Conservation (phyloP, 2,797 vertebrate genomes). For the Toxotes lorentzi region DNA sequence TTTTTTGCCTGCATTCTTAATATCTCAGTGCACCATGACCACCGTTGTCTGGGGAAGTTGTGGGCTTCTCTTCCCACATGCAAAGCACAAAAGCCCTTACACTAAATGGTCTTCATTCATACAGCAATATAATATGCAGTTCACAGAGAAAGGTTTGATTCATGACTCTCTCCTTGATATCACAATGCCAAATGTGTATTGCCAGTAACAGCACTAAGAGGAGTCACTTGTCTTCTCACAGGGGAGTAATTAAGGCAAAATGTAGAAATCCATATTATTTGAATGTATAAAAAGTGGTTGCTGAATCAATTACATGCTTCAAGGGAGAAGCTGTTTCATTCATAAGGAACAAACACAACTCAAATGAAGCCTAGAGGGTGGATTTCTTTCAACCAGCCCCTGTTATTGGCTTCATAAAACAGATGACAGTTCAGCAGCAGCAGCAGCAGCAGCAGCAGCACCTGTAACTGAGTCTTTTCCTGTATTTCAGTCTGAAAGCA, state of each 20-base stretch:
- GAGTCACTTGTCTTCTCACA: constrained; percentile 53
- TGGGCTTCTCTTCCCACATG: constrained; percentile 61
- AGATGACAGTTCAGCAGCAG: constrained; percentile 40
- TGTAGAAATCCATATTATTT: constrained; percentile 42
- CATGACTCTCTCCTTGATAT: constrained; percentile 56
- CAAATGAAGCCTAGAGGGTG: neutral
- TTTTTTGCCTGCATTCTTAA: constrained; percentile 28
- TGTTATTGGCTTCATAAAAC: constrained; percentile 42
- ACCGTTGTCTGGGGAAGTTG: constrained; percentile 32
- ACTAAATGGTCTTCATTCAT: constrained; percentile 69
- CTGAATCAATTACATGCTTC: constrained; percentile 47
- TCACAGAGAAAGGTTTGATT: constrained; percentile 72
- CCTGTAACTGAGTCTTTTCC: constrained; percentile 33
- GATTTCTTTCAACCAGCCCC: constrained; percentile 16
- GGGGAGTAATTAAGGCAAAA: constrained; percentile 55
- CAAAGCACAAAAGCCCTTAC: constrained; percentile 35
- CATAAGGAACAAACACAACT: constrained; percentile 17
- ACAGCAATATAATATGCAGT: constrained; percentile 44
- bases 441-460: constrained; percentile 42
- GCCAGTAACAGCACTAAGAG: constrained; percentile 39
- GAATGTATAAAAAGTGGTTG: constrained; percentile 48
- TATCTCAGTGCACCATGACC: constrained; percentile 36
- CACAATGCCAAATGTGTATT: constrained; percentile 48
- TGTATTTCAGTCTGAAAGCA: constrained; percentile 24
- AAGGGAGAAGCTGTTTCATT: constrained; percentile 57